Conservation (phyloP, 1,140 invertebrate genomes). For the Heterodera schachtii region DNA sequence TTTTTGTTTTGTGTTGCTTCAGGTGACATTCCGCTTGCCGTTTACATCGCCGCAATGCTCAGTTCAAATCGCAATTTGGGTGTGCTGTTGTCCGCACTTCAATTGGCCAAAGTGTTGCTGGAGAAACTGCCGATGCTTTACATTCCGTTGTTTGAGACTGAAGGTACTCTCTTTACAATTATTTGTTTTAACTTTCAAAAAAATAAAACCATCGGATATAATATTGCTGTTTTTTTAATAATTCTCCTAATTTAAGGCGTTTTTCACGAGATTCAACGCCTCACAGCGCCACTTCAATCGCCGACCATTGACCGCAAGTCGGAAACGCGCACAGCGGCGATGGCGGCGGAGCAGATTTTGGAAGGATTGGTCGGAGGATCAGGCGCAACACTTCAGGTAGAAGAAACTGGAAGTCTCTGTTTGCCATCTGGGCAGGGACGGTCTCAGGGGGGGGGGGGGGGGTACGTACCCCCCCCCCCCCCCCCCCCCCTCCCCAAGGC, state of each 20-base stretch:
- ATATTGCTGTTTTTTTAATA: conserved; percentile 14
- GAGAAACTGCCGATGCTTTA: conserved; percentile 61
- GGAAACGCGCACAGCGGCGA: conserved; percentile 3
- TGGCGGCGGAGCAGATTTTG: conserved; percentile 26
- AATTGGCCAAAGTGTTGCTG: conserved; percentile 54
- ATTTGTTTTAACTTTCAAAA: too few relatives aligned
- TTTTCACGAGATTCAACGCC: conserved; percentile 39
- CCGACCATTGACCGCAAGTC: conserved; percentile 24
- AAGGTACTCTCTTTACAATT: conserved; percentile 37
- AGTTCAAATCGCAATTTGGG: conserved; percentile 57
- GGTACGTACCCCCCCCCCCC: too few relatives aligned
- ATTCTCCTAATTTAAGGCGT: conserved; percentile 25
- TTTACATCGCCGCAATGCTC: conserved; percentile 49
- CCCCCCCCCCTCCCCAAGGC: too few relatives aligned
- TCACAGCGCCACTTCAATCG: conserved; percentile 17
- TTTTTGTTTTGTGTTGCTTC: conserved; percentile 18
- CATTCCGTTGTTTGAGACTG: conserved; percentile 57
- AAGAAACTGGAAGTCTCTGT: background rate
- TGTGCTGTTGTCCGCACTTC: conserved; percentile 55
- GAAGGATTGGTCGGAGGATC: background rate
- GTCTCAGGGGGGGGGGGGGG: too few relatives aligned
- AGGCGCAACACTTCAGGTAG: background rate
- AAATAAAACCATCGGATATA: too few relatives aligned
- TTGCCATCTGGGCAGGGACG: too few relatives aligned
- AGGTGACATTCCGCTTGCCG: conserved; percentile 46